These are phyloP conservation scores for Mohoua ochrocephala DNA, from an alignment of 2,113 vertebrate genomes.

Conservation along the genomic window DNA sequence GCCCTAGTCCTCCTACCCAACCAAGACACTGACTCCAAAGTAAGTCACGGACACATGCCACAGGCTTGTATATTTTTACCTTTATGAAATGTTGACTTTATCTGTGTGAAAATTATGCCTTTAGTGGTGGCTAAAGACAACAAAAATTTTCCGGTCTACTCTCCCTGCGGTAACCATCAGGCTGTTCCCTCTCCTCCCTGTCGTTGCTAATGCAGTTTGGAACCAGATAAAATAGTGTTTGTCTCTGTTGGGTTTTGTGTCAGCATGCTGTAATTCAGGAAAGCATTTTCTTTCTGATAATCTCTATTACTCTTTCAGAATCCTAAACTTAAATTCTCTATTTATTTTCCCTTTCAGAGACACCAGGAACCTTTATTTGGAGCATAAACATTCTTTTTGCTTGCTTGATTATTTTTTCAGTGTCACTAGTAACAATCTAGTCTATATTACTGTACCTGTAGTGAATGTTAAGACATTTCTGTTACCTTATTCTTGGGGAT, in stretches of 20 bases:
- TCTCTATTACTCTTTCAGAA: conserved; percentile 1
- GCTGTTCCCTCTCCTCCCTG: not conserved
- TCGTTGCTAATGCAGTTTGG: not conserved
- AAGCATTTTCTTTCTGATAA: conserved; percentile 17
- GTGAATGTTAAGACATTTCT: conserved; percentile 22
- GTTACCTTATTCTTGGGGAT: conserved; percentile 22
- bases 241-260: conserved; percentile 8
- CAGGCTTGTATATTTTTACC: not conserved
- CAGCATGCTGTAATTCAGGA: conserved; percentile 41
- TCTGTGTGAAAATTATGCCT: not conserved
- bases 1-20: not conserved
- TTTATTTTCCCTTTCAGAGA: conserved; percentile 49
- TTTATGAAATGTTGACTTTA: not conserved
- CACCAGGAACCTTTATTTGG: conserved; percentile 25
- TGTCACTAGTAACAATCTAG: conserved; percentile 18
- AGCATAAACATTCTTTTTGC: conserved; percentile 41
- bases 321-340: conserved; percentile 27
- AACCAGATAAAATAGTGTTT: not conserved
- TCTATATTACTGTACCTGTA: conserved; percentile 11
- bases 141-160: not conserved
- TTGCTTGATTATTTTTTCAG: conserved; percentile 38
- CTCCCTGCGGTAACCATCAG: not conserved
- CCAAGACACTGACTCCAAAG: not conserved
- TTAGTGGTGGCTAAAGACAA: not conserved
- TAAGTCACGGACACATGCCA: not conserved